Evolutionary conservation across 2,113 vertebrate species (phyloP).

Genomic region (Gopherus evgoodei): DNA sequence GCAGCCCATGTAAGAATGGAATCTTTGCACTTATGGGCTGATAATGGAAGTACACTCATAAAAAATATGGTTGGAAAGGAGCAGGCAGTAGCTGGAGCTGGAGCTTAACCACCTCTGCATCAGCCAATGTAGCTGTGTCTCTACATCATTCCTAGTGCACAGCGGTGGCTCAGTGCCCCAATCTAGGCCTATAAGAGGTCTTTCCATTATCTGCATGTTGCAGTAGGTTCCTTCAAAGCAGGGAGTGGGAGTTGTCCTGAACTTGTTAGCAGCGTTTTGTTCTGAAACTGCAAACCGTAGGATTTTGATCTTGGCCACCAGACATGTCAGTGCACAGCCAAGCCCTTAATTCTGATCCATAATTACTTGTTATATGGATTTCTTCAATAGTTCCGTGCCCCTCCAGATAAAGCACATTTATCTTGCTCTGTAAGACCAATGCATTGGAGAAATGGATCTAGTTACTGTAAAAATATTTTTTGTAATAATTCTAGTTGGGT

Average conservation of each 20-base stretch:
- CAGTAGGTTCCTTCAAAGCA: background rate
- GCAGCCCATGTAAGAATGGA: background rate
- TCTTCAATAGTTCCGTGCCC: conserved; percentile 1
- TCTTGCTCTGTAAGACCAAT: background rate
- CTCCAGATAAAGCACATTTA: conserved; percentile 15
- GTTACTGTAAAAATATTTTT: background rate
- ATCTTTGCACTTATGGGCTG: background rate
- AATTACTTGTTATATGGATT: conserved; percentile 37
- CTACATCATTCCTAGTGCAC: background rate
- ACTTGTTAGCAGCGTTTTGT: conserved; percentile 29
- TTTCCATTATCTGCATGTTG: conserved; percentile 8
- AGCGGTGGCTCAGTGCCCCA: background rate
- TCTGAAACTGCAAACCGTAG: conserved; percentile 25
- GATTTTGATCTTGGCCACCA: conserved; percentile 53
- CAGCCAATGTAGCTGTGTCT: background rate
- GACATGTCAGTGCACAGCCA: conserved; percentile 31
- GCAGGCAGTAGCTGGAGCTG: background rate
- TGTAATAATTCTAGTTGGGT: background rate
- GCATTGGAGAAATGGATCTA: background rate
- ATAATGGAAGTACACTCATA: background rate
- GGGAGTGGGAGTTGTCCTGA: conserved; percentile 20
- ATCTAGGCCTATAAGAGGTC: background rate
- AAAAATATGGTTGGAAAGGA: background rate
- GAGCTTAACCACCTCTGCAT: background rate
- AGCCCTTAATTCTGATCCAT: conserved; percentile 30